These are phyloP conservation scores for Centropristis striata DNA, from an alignment of 2,113 vertebrate species.

Conservation along the genomic window DNA sequence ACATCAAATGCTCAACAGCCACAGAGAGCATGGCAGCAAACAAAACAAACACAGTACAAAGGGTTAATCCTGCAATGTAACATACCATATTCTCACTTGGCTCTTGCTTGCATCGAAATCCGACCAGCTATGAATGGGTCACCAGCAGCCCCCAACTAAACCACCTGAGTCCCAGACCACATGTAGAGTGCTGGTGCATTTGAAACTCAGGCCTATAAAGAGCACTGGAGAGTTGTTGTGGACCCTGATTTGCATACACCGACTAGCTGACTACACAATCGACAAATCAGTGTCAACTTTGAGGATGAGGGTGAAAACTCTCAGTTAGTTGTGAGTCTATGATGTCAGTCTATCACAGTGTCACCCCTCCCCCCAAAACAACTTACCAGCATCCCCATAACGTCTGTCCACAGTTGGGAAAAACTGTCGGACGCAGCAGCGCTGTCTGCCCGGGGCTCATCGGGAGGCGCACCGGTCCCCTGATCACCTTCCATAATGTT, in stretches of 20 bases:
- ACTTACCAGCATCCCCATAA: constrained; percentile 99
- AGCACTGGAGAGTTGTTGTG: neutral
- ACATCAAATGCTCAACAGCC: neutral
- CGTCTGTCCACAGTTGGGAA: constrained; percentile 93
- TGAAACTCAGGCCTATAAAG: neutral
- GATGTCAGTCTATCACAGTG: constrained; percentile 47
- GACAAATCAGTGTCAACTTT: constrained; percentile 62
- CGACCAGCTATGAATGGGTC: neutral
- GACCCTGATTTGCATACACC: constrained; percentile 48
- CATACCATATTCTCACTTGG: constrained; percentile 53
- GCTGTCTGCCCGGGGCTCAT: constrained; percentile 73
- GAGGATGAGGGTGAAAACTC: constrained; percentile 44
- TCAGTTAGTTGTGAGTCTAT: constrained; percentile 35
- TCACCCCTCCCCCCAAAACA: constrained; percentile 41
- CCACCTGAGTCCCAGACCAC: constrained; percentile 1
- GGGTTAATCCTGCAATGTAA: neutral
- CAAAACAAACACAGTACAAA: neutral
- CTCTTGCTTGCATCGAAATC: constrained; percentile 27
- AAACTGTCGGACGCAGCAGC: constrained; percentile 87
- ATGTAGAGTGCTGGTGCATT: constrained; percentile 3
- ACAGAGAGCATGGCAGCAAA: neutral
- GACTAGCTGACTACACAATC: constrained; percentile 20
- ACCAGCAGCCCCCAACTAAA: neutral
- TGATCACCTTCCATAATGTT: constrained; percentile 87
- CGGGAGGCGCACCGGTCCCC: constrained; percentile 58